These are phyloP conservation scores for Mythimna ferrago DNA, from an alignment of 2,888 invertebrate genomes.

Conservation along the genomic window DNA sequence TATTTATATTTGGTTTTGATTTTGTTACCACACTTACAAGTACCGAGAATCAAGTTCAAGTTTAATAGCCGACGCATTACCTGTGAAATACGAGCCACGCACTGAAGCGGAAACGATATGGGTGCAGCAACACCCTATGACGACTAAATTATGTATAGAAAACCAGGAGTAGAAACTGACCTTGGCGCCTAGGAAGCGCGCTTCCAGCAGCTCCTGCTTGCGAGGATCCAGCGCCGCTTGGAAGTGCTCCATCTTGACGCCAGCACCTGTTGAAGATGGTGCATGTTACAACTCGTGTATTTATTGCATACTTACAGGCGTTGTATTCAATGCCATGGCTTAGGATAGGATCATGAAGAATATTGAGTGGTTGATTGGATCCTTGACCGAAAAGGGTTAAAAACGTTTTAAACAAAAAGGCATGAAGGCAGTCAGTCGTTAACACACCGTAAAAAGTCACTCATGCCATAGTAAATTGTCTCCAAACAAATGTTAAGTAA, in stretches of 20 bases:
- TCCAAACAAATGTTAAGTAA: constrained; percentile 1
- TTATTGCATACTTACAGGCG: constrained; percentile 43
- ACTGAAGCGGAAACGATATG: constrained; percentile 35
- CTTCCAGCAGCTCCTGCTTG: constrained; percentile 99
- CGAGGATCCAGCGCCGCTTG: constrained; percentile 99
- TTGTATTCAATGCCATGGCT: constrained; percentile 35
- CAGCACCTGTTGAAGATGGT: constrained; percentile 92
- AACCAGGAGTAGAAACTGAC: constrained; percentile 90
- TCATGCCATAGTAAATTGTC: neutral
- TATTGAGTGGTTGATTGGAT: neutral
- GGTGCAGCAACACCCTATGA: constrained; percentile 10
- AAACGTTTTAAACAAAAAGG: neutral
- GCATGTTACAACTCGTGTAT: constrained; percentile 61
- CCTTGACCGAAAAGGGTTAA: neutral
- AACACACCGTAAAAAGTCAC: constrained; percentile 1
- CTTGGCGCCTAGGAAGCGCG: constrained; percentile 98
- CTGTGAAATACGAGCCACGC: constrained; percentile 35
- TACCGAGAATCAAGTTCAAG: constrained; percentile 36
- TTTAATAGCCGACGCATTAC: constrained; percentile 31
- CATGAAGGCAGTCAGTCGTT: neutral
- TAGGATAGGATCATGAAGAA: neutral
- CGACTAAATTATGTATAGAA: constrained; percentile 15
- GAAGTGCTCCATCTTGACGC: constrained; percentile 99
- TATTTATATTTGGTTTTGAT: constrained; percentile 16
- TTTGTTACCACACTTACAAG: neutral